Base-by-base conservation (phyloP, 1,140 invertebrate species). In the Tachypleus tridentatus region DNA sequence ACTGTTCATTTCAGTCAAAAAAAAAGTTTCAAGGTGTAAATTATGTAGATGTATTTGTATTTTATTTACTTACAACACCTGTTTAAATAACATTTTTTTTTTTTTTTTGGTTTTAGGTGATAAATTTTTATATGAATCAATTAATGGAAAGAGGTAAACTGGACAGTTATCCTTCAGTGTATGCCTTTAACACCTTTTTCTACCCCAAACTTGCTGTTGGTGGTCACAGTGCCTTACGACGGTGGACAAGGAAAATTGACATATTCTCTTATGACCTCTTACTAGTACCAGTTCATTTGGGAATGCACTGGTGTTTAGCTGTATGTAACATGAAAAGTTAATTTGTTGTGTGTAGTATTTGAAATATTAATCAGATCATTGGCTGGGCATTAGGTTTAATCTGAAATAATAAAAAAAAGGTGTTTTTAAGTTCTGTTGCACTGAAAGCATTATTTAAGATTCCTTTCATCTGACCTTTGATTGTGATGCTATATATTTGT, bases 111-210 rank as follows among this genome's bases (percentile, higher is more conserved):
- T 47, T 47, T 7, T 3, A 64, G 60, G 60, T 70, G 9, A 72
- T 72, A 64, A 89, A 96, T 77, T 96, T 91, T 77, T 95, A 94
- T 75, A 88, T 95, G 85, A 89, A 88, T 73, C 75, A 93, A 67
- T 77, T 97, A 51, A 87, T 87, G 74, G 84, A 87, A 66, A 73
- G 93, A 70, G 82, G 85, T 51, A 70, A 76, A 3, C 29, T 57
- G 5, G 78, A 82, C 0, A 84, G 84, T 58, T 82, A 82, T 70
- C 85, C 87, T 1, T 83, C 82, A 71, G 85, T 88, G 3, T 87
- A 91, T 76, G 86, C 89, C 0, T 94, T 96, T 78, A 97, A 94
- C 72, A 98, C 96, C 3, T 98, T 98, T 77, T 98, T 99, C 74
- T 93, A 94, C 75, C 85, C 88, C 0, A 94, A 92, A 75, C 78